Base-by-base conservation (phyloP, 2,888 invertebrate species). In the Hyposoter didymator region DNA sequence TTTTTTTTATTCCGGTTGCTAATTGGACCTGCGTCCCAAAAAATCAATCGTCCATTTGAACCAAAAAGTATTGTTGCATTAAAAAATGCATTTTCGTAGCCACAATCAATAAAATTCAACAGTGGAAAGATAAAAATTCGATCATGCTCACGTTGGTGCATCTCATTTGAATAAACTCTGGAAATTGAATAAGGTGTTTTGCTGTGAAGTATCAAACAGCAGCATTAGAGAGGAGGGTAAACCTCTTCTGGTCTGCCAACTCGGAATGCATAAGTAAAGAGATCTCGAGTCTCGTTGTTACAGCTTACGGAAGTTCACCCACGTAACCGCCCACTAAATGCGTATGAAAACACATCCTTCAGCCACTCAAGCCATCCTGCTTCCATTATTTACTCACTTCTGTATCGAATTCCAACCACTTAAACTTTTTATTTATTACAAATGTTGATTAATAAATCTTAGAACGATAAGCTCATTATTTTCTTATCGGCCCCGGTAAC, bases 221-320 rank as follows among this genome's bases (percentile, higher is more conserved):
- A 55, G 17, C 59, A 55, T 78, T 69, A 45, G 59, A 59, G 32
- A 35, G 43, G 28, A 35, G 43, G 39, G 47, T 7, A 45, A 39
- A 66, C 47, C 76, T 66, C 76, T 39, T 64, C 49, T 22, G 76
- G 76, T 66, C 47, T 76, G 64, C 69, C 69, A 70, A 45, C 78
- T n/a, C 70, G 70, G 78, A 79, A 79, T 79, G 78, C 62, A 79
- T 79, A 79, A 79, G 78, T 79, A 72, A 79, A 69, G 70, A 79
- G 78, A 28, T 69, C 78, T 66, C 64, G 62, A 49, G 39, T 70
- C 62, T 64, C 62, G 70, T 45, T 78, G 69, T 62, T 59, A 45
- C 43, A 59, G 78, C 78, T 62, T 70, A 47, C 43, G 55, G 55
- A 59, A 59, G 28, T 62, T 70, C 70, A 67, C 78, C 78, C 78